These are phyloP conservation scores for Macrotrachela quadricornifera DNA, from an alignment of 1,140 invertebrate genomes.

Conservation along the genomic window DNA sequence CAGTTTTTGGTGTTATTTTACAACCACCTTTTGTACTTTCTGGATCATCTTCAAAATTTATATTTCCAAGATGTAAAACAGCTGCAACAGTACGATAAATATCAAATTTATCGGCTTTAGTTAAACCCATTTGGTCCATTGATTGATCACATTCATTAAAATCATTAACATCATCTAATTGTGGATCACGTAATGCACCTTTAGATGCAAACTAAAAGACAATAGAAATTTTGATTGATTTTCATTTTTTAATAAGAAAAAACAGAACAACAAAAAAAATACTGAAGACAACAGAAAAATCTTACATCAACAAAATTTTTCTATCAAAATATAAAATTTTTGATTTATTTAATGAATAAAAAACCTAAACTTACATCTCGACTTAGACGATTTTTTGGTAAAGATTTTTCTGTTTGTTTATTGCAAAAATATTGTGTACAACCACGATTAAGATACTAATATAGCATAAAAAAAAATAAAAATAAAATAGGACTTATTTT, in stretches of 20 bases:
- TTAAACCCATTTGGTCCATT: slow-evolving; percentile 51
- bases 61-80: slow-evolving; percentile 74
- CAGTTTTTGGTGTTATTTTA: slow-evolving; percentile 37
- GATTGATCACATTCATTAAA: slow-evolving; percentile 57
- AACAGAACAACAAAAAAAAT: no score
- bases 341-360: no score
- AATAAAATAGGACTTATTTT: neutral
- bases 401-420: slow-evolving; percentile 37
- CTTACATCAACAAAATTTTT: no score
- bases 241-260: no score
- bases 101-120: slow-evolving; percentile 44
- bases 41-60: slow-evolving; percentile 69
- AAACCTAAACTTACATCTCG: slow-evolving; percentile 9
- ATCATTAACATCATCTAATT: slow-evolving; percentile 69
- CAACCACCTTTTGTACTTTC: slow-evolving; percentile 70
- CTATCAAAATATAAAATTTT: no score
- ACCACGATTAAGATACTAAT: slow-evolving; percentile 61
- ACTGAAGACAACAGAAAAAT: no score
- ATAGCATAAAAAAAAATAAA: slow-evolving; percentile 9
- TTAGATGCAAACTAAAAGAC: neutral
- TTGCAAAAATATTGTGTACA: slow-evolving; percentile 75
- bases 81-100: slow-evolving; percentile 69
- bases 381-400: slow-evolving; percentile 26
- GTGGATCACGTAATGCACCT: slow-evolving; percentile 51
- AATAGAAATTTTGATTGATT: no score